These are phyloP conservation scores for Drosophila fungiperda DNA, from an alignment of 2,888 invertebrate genomes.

Conservation along the genomic window DNA sequence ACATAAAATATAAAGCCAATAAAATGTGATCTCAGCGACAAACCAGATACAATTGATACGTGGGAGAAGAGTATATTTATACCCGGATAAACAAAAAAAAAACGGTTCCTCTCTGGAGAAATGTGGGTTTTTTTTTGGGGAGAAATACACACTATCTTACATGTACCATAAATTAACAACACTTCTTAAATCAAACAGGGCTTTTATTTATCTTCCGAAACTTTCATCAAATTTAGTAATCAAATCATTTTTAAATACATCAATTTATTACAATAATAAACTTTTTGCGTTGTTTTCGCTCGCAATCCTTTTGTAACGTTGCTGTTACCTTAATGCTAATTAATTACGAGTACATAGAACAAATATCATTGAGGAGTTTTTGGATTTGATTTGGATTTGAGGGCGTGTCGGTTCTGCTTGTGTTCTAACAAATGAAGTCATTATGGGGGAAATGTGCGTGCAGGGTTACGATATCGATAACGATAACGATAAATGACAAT, in stretches of 20 bases:
- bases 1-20: slow-evolving; percentile 23
- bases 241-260: slow-evolving; percentile 37
- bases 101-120: neutral
- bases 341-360: slow-evolving; percentile 22
- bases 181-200: slow-evolving; percentile 55
- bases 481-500: slow-evolving; percentile 39
- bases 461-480: slow-evolving; percentile 51
- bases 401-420: slow-evolving; percentile 29
- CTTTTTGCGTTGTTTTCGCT: slow-evolving; percentile 24
- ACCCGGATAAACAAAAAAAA: neutral
- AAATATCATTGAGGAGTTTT: neutral
- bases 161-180: slow-evolving; percentile 41
- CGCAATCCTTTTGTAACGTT: slow-evolving; percentile 13
- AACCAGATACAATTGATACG: neutral
- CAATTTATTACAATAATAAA: slow-evolving; percentile 20
- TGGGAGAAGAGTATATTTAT: neutral
- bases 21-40: slow-evolving; percentile 3
- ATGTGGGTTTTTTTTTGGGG: neutral
- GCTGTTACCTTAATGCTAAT: slow-evolving; percentile 33
- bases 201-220: slow-evolving; percentile 36
- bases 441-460: slow-evolving; percentile 47
- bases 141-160: slow-evolving; percentile 1
- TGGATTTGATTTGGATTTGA: slow-evolving; percentile 1
- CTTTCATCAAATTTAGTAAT: slow-evolving; percentile 25
- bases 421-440: slow-evolving; percentile 14